Evolutionary conservation across 2,113 vertebrate genomes (phyloP).

Genomic region (Redunca redunca): DNA sequence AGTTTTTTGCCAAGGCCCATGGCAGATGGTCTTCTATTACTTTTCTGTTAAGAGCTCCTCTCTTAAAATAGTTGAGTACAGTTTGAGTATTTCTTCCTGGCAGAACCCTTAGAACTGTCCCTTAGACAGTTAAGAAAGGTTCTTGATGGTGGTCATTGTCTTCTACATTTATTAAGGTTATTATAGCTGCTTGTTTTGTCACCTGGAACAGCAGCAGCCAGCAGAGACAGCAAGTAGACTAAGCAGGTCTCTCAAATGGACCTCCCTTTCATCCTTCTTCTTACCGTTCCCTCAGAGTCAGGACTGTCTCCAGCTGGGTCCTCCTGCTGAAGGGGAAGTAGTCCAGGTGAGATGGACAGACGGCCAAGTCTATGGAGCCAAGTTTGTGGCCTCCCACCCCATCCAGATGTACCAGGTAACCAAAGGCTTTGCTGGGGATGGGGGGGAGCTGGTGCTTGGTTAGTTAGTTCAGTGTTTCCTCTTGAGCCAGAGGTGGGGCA

Average conservation of each 20-base stretch:
- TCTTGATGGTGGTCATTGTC: not conserved
- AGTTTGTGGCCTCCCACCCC: constrained; percentile 93
- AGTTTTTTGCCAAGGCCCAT: not conserved
- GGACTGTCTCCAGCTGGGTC: constrained; percentile 91
- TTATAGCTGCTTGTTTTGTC: not conserved
- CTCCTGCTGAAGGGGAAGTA: constrained; percentile 89
- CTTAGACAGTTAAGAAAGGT: not conserved
- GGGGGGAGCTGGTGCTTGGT: not conserved
- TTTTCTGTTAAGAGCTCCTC: not conserved
- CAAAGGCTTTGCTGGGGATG: not conserved
- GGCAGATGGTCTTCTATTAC: not conserved
- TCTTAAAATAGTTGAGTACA: not conserved
- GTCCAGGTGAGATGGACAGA: constrained; percentile 99
- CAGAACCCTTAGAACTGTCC: not conserved
- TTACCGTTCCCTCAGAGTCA: constrained; percentile 84
- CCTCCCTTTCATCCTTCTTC: not conserved
- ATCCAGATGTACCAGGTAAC: constrained; percentile 98
- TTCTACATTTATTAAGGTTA: not conserved
- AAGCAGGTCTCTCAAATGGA: not conserved
- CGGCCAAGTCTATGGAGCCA: constrained; percentile 94
- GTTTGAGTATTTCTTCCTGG: not conserved
- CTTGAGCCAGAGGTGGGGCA: not conserved
- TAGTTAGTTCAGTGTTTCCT: not conserved
- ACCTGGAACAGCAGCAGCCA: not conserved
- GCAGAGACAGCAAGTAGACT: not conserved